phyloP scores from a whole-genome alignment of 2,888 invertebrate species.

The Nowickia ferox region DNA sequence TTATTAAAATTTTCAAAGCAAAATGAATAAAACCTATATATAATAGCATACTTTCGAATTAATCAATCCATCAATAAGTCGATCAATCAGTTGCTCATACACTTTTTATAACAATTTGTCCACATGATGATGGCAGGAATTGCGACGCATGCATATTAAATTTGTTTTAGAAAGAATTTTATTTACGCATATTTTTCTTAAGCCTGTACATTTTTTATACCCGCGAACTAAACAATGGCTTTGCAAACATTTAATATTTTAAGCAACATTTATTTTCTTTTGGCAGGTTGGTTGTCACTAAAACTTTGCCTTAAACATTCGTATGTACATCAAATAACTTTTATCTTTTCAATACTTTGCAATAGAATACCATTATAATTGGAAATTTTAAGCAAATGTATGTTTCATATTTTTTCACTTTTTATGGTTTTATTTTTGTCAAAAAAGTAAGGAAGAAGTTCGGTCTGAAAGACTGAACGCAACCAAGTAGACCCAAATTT shows the following conservation, averaged over 20 bases:
- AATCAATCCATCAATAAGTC: slow-evolving; percentile 30
- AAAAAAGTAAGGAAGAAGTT: neutral
- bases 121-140: neutral
- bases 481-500: slow-evolving; percentile 28
- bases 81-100: slow-evolving; percentile 11
- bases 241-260: slow-evolving; percentile 21
- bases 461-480: neutral
- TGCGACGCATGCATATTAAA: too few relatives aligned
- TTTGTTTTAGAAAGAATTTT: neutral
- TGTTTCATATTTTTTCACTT: neutral
- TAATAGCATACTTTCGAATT: neutral
- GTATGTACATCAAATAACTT: neutral
- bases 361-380: neutral
- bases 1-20: too few relatives aligned
- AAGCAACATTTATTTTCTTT: slow-evolving; percentile 26
- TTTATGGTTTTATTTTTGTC: neutral
- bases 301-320: neutral
- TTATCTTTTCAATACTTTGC: slow-evolving; percentile 4
- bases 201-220: neutral
- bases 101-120: neutral
- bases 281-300: neutral
- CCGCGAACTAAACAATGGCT: slow-evolving; percentile 11
- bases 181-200: neutral
- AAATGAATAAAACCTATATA: neutral
- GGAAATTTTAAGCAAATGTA: neutral